Percentiles rank a stretch among this genome's conserved stretches.
Conservation (phyloP, 1,140 invertebrate species). For the Daktulosphaira vitifoliae region DNA sequence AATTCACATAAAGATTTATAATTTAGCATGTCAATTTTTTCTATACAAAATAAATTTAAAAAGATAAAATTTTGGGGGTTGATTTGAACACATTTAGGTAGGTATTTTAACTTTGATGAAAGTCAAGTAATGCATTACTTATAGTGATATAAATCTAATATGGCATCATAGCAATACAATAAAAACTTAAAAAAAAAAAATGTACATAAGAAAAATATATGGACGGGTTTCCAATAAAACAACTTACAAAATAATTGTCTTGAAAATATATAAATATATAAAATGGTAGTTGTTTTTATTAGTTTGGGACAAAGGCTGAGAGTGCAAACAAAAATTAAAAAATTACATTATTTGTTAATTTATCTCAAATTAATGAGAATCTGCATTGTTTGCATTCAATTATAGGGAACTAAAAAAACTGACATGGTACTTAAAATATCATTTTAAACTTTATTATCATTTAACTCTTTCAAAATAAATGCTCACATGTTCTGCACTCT, state of each 20-base stretch:
- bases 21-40: conserved; percentile 29
- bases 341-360: conserved; percentile 17
- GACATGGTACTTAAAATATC: conserved; percentile 29
- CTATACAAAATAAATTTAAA: conserved; percentile 30
- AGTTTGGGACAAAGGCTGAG: conserved; percentile 27
- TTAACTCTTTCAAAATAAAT: conserved; percentile 12
- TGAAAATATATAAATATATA: conserved; percentile 23
- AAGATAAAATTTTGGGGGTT: conserved; percentile 9
- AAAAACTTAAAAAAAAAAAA: conserved; percentile 27
- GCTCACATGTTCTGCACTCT: conserved; percentile 34
- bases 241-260: conserved; percentile 33
- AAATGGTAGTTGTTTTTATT: conserved; percentile 11
- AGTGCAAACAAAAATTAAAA: conserved; percentile 28
- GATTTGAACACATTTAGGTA: conserved; percentile 28
- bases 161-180: conserved; percentile 32
- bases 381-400: conserved; percentile 32
- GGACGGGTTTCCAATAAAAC: conserved; percentile 24
- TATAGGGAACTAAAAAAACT: conserved; percentile 22
- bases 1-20: conserved; percentile 15
- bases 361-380: conserved; percentile 11
- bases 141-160: conserved; percentile 27
- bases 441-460: conserved; percentile 8
- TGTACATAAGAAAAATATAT: conserved; percentile 32
- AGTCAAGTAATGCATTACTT: conserved; percentile 30
- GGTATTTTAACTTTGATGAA: not conserved